phyloP scores from a whole-genome alignment of 2,888 invertebrate species.

The Mylabris sibirica region DNA sequence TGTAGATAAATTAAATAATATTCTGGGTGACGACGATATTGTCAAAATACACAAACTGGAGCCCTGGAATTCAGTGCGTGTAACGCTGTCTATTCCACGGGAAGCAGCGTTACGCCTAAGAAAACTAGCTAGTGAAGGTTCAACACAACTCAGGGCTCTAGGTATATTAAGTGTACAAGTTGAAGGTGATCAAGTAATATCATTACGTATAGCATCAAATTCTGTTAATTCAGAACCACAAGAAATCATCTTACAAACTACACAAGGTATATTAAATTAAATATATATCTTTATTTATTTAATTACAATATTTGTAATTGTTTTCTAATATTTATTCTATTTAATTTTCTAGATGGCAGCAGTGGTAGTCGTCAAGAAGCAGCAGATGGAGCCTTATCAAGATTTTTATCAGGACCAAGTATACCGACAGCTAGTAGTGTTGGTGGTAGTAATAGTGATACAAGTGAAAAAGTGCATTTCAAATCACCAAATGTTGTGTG shows the following conservation, averaged over 20 bases:
- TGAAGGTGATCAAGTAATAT: conserved; percentile 85
- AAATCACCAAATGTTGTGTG: conserved; percentile 87
- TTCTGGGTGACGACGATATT: conserved; percentile 65
- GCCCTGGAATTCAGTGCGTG: conserved; percentile 98
- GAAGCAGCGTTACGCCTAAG: conserved; percentile 93
- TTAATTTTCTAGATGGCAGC: conserved; percentile 39
- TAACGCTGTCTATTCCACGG: conserved; percentile 96
- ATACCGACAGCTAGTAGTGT: conserved; percentile 13
- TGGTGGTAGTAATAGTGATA: conserved; percentile 40
- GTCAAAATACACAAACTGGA: conserved; percentile 82
- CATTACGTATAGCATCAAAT: conserved; percentile 69
- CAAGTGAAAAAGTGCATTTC: conserved; percentile 60
- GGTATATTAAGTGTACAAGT: conserved; percentile 96
- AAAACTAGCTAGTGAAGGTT: conserved; percentile 91
- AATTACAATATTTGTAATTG: conserved; percentile 13
- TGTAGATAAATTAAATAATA: conserved; percentile 78
- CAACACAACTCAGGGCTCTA: conserved; percentile 85
- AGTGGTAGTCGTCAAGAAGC: conserved; percentile 34
- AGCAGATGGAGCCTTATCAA: conserved; percentile 41
- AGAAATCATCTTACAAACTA: conserved; percentile 72
- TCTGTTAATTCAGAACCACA: conserved; percentile 73
- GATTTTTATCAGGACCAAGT: conserved; percentile 36
- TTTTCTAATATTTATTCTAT: conserved; percentile 4
- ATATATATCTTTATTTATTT: neutral
- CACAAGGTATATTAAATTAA: conserved; percentile 52